Conservation (phyloP, 2,797 vertebrate genomes). For the Smutsia temminckii region DNA sequence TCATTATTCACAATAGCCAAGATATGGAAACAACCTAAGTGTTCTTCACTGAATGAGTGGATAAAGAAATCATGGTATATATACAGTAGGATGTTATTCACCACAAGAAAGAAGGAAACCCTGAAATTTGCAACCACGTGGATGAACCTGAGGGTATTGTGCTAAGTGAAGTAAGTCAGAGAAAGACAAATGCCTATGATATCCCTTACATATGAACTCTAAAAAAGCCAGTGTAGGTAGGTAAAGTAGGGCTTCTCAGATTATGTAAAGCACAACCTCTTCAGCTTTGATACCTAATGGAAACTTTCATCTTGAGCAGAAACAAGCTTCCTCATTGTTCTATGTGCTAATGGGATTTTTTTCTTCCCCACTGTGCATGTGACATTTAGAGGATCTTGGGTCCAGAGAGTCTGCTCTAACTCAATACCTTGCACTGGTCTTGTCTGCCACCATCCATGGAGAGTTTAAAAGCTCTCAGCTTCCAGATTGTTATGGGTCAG, state of each 20-base stretch:
- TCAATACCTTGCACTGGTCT: background rate
- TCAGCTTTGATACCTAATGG: background rate
- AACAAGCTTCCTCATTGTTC: background rate
- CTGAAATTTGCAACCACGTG: background rate
- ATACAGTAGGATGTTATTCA: background rate
- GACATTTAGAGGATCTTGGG: background rate
- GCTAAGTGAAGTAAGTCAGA: background rate
- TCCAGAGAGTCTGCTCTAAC: background rate
- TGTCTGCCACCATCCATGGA: background rate
- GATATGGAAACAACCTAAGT: background rate
- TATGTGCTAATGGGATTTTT: background rate
- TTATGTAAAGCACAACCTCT: background rate
- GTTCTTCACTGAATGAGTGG: background rate
- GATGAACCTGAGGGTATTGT: background rate
- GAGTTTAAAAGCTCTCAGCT: background rate
- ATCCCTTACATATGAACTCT: background rate
- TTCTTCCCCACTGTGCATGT: background rate
- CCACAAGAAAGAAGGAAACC: background rate
- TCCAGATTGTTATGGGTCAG: background rate
- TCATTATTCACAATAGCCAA: background rate
- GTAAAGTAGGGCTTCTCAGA: background rate
- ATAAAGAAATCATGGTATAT: background rate
- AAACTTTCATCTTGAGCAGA: background rate
- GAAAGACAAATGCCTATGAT: background rate
- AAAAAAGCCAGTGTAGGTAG: background rate